Conservation (phyloP, 1,140 invertebrate genomes). For the Hylaeus anthracinus region DNA sequence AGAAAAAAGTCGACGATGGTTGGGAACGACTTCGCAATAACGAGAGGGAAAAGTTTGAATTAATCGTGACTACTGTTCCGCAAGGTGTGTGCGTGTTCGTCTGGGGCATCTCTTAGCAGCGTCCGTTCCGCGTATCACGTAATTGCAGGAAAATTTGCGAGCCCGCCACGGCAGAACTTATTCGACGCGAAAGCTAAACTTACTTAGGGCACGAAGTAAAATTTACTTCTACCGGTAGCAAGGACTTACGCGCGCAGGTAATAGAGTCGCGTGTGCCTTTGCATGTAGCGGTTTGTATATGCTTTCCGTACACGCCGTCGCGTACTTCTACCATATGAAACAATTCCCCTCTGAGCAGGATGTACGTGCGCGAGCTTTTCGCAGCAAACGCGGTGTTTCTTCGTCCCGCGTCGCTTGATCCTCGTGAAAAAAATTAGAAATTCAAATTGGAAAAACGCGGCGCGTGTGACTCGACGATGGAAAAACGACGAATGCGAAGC, state of each 20-base stretch:
- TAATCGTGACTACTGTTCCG: slow-evolving; percentile 7
- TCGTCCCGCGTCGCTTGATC: no score
- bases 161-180: slow-evolving; percentile 38
- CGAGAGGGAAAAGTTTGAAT: background rate
- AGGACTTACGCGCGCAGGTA: slow-evolving; percentile 26
- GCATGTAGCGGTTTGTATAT: slow-evolving; percentile 41
- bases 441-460: background rate
- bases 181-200: slow-evolving; percentile 37
- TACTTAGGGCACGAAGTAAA: slow-evolving; percentile 48
- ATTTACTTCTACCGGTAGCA: slow-evolving; percentile 44
- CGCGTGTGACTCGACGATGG: background rate
- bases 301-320: slow-evolving; percentile 14
- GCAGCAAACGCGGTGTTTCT: background rate
- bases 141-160: slow-evolving; percentile 34
- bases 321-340: slow-evolving; percentile 38
- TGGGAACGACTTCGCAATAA: background rate
- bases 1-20: background rate
- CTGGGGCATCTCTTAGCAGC: background rate
- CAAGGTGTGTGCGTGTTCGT: background rate
- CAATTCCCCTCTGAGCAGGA: slow-evolving; percentile 36
- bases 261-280: slow-evolving; percentile 49
- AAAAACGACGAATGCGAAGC: background rate
- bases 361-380: slow-evolving; percentile 20
- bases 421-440: background rate
- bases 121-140: background rate